phyloP scores from a whole-genome alignment of 2,113 vertebrate genomes.

The Onychorhynchus coronatus region DNA sequence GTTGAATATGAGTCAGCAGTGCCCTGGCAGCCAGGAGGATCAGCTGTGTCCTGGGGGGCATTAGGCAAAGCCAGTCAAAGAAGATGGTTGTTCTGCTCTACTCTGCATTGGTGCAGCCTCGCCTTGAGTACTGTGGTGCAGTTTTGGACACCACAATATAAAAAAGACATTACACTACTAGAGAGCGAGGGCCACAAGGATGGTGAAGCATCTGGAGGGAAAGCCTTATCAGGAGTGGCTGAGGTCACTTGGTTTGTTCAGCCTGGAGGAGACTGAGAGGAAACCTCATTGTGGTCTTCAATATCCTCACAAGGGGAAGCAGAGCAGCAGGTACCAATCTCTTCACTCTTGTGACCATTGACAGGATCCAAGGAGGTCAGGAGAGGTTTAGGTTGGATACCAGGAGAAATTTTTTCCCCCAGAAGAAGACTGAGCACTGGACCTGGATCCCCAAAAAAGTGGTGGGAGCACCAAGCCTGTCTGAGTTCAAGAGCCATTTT shows the following conservation, averaged over 20 bases:
- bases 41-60: fast-evolving
- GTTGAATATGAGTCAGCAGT: background rate
- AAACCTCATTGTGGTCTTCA: background rate
- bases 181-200: fast-evolving
- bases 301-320: background rate
- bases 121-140: background rate
- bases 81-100: background rate
- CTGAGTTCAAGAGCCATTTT: background rate
- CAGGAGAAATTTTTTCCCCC: background rate
- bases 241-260: background rate
- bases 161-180: fast-evolving
- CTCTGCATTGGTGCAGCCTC: fast-evolving
- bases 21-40: background rate
- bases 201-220: background rate
- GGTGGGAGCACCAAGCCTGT: background rate
- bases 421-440: background rate
- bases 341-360: background rate
- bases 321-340: background rate
- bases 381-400: background rate
- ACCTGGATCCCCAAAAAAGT: background rate
- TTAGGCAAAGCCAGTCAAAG: background rate
- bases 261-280: background rate
- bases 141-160: fast-evolving
- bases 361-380: background rate
- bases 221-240: fast-evolving